These are phyloP conservation scores for Grapholita molesta DNA, from an alignment of 1,140 invertebrate species.

Conservation along the genomic window DNA sequence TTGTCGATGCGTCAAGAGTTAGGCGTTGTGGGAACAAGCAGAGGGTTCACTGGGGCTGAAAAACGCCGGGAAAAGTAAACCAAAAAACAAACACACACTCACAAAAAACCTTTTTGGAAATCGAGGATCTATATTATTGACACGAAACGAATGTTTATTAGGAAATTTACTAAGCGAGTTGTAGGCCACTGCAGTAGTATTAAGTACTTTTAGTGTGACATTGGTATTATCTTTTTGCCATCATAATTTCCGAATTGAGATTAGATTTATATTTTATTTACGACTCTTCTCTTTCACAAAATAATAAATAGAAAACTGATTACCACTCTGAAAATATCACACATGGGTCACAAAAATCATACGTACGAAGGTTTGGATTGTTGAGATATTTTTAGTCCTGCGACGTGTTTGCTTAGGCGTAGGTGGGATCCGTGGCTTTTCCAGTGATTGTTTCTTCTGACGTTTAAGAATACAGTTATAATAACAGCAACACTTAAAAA, in stretches of 20 bases:
- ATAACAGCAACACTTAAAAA: too few species aligned
- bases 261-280: too few species aligned
- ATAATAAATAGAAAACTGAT: neutral
- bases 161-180: too few species aligned
- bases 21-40: neutral
- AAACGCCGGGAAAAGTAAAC: neutral
- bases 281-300: neutral
- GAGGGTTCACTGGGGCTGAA: neutral
- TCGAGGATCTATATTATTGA: too few species aligned
- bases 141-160: too few species aligned
- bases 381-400: neutral
- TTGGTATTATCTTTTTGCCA: too few species aligned
- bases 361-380: neutral
- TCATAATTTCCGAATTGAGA: too few species aligned
- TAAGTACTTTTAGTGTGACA: too few species aligned
- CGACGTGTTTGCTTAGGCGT: neutral
- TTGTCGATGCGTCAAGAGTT: neutral
- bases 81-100: neutral
- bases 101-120: too few species aligned
- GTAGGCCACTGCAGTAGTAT: too few species aligned
- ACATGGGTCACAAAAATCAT: neutral
- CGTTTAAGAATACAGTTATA: neutral
- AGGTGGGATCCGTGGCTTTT: neutral
- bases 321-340: neutral
- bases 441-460: neutral